phyloP scores from a whole-genome alignment of 2,797 vertebrate genomes.

The Halcyon leucocephala region DNA sequence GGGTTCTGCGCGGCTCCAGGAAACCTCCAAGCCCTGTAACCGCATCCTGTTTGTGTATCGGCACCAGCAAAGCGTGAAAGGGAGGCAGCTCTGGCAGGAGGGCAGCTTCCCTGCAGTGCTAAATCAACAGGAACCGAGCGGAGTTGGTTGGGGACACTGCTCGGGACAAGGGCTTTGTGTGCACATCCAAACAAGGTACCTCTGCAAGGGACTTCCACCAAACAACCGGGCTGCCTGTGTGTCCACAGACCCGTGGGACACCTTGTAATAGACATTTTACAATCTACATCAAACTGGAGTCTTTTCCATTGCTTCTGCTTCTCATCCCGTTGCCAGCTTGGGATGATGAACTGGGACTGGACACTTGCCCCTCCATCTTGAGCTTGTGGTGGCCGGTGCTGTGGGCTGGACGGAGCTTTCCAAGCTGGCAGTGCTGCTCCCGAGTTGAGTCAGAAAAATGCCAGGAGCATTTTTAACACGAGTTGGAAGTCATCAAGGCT shows the following conservation, averaged over 20 bases:
- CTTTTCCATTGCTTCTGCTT: neutral
- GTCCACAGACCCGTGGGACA: rapidly evolving
- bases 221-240: neutral
- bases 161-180: no score
- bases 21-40: rapidly evolving
- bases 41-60: neutral
- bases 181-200: rapidly evolving
- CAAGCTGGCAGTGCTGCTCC: neutral
- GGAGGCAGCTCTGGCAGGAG: no score
- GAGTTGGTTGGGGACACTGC: neutral
- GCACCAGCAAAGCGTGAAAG: no score
- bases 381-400: neutral
- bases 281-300: neutral
- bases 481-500: neutral
- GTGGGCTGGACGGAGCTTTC: neutral
- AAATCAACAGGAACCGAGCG: neutral
- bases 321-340: neutral
- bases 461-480: neutral
- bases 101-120: neutral
- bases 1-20: rapidly evolving
- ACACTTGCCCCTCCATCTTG: rapidly evolving
- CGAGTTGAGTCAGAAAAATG: rapidly evolving
- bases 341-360: no score
- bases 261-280: neutral
- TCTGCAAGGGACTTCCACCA: neutral